A percentile compares a stretch with the other conserved stretches of the same genome.
phyloP scores from a whole-genome alignment of 2,888 invertebrate species.

The Eurytoma californica region DNA sequence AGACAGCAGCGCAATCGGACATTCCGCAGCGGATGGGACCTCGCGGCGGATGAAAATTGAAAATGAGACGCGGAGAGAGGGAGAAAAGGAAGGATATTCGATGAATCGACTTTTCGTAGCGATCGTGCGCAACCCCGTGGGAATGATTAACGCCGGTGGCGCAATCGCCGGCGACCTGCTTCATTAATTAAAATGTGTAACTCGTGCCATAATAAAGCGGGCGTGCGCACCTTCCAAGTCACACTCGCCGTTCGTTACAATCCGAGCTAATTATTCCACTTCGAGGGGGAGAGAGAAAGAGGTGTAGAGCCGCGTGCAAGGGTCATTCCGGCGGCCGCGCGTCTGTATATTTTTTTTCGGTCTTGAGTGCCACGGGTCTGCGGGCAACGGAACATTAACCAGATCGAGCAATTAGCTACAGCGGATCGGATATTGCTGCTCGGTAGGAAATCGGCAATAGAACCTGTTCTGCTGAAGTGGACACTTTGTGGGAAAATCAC shows the following conservation, averaged over 20 bases:
- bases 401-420: constrained; percentile 38
- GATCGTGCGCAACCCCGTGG: too few species aligned
- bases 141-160: constrained; percentile 4
- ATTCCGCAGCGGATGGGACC: too few species aligned
- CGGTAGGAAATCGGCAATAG: constrained; percentile 2
- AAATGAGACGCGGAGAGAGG: too few species aligned
- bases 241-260: neutral
- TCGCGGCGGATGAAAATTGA: too few species aligned
- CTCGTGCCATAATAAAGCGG: neutral
- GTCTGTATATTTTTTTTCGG: neutral
- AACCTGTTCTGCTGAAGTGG: constrained; percentile 12
- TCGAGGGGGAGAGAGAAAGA: neutral
- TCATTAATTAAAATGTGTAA: constrained; percentile 19
- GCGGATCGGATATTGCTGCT: constrained; percentile 26
- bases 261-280: constrained; percentile 9
- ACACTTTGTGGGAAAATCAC: neutral
- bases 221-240: neutral
- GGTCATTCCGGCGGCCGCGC: constrained; percentile 4
- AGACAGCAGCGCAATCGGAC: too few species aligned
- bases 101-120: too few species aligned
- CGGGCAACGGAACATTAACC: constrained; percentile 24
- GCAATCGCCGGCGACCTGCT: neutral
- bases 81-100: too few species aligned
- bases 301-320: neutral
- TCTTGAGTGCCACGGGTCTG: neutral